phyloP scores from a whole-genome alignment of 2,113 vertebrate genomes.

The Nyctibius bracteatus region DNA sequence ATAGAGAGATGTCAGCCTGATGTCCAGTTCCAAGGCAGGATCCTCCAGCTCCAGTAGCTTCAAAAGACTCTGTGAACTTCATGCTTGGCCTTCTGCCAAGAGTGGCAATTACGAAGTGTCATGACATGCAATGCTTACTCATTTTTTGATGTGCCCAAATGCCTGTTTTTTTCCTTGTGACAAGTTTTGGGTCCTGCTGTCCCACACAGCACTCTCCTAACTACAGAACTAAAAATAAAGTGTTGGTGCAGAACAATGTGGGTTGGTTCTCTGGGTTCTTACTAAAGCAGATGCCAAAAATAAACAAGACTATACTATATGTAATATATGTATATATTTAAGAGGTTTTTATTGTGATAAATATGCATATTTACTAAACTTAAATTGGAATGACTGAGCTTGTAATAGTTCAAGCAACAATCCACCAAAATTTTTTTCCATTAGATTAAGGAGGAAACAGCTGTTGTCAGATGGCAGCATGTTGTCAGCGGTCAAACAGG shows the following conservation, averaged over 20 bases:
- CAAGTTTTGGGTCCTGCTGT: background rate
- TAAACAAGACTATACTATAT: background rate
- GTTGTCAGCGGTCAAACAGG: background rate
- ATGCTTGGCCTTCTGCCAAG: background rate
- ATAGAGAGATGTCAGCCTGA: background rate
- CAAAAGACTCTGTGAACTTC: background rate
- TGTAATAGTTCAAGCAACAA: background rate
- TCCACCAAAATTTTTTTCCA: background rate
- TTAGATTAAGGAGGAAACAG: background rate
- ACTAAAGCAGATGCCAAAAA: background rate
- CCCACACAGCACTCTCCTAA: background rate
- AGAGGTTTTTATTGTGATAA: background rate
- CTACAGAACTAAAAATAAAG: background rate
- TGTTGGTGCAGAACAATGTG: background rate
- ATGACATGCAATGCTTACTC: background rate
- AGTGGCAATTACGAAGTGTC: background rate
- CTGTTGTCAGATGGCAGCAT: background rate
- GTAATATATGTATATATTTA: background rate
- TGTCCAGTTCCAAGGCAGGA: background rate
- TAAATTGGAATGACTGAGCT: background rate
- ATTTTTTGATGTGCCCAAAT: background rate
- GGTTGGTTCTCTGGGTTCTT: background rate
- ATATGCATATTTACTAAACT: background rate
- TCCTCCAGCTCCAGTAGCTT: background rate
- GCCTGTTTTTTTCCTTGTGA: background rate